Evolutionary conservation across 2,797 vertebrate genomes (phyloP).

Genomic region (Coregonus sp.): DNA sequence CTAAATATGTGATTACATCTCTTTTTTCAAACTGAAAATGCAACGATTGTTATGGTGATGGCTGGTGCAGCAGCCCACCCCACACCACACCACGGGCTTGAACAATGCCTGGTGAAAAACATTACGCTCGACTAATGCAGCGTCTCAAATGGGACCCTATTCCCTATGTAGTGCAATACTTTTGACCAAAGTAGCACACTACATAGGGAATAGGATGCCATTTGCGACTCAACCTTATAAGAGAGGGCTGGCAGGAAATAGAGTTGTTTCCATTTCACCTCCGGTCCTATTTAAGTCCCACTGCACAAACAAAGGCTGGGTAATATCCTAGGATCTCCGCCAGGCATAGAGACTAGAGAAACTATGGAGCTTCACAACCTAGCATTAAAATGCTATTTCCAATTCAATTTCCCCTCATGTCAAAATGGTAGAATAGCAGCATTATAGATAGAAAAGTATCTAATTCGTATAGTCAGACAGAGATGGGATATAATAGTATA

Average conservation of each 20-base stretch:
- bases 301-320: constrained; percentile 41
- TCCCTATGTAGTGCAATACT: constrained; percentile 10
- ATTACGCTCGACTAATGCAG: background rate
- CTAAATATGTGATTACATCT: constrained; percentile 3
- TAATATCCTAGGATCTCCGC: constrained; percentile 36
- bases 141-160: background rate
- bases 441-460: background rate
- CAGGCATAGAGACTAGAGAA: constrained; percentile 15
- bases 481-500: background rate
- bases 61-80: background rate
- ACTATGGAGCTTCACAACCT: constrained; percentile 14
- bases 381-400: constrained; percentile 10
- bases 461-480: background rate
- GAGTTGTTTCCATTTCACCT: too few relatives aligned
- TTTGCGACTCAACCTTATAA: constrained; percentile 3
- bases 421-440: background rate
- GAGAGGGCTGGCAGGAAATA: too few relatives aligned
- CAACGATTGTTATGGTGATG: too few relatives aligned
- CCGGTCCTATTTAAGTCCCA: constrained; percentile 46
- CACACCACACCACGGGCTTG: constrained; percentile 8
- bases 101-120: background rate
- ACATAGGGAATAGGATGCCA: too few relatives aligned
- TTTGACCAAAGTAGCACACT: too few relatives aligned
- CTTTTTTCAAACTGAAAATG: background rate
- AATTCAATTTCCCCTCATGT: background rate